Base-by-base conservation (phyloP, 2,888 invertebrate species). In the Idaea aversata region DNA sequence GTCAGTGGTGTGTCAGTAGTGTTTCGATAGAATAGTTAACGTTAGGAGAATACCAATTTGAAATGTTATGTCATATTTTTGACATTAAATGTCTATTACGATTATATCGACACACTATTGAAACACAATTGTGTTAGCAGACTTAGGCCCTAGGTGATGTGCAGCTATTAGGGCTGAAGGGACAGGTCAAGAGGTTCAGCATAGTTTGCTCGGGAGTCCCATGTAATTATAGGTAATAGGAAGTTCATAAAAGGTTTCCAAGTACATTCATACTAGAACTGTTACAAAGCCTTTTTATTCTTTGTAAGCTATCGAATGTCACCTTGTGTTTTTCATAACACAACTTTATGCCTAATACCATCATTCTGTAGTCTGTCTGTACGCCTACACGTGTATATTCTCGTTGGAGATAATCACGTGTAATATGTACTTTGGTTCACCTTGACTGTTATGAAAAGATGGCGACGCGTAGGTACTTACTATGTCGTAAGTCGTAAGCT, bases 401-500 rank as follows among this genome's bases (percentile, higher is more conserved):
- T 66, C 65, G 35, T 62, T 59, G 1, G 59, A 67, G 61, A 71
- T 74, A 70, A 71, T 67, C 71, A 64, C 65, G 38, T 66, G 63
- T 70, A 34, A 64, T 63, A 67, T 62, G 67, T 59, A 67, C 72
- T 61, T 72, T 70, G 63, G 68, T 73, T 74, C 67, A 70, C 69
- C 65, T 68, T 70, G 73, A 65, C 69, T 75, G 72, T 66, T 75
- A 72, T 75, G 67, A 73, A 74, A 73, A 47, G 47, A 47, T 47
- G 7, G 13, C 47, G 47, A 47, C 13, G 63, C 70, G 62, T 75
- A 61, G 69, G 72, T 71, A 75, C 67, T 79, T 80, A 79, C 79
- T 78, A 13, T 47, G 47, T 76, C 75, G 77, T 79, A 77, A 80
- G 47, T 76, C 75, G 77, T 79, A 77, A 80, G 64, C 67, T 65